phyloP scores from a whole-genome alignment of 2,113 vertebrate genomes.

The Dasyurus viverrinus region DNA sequence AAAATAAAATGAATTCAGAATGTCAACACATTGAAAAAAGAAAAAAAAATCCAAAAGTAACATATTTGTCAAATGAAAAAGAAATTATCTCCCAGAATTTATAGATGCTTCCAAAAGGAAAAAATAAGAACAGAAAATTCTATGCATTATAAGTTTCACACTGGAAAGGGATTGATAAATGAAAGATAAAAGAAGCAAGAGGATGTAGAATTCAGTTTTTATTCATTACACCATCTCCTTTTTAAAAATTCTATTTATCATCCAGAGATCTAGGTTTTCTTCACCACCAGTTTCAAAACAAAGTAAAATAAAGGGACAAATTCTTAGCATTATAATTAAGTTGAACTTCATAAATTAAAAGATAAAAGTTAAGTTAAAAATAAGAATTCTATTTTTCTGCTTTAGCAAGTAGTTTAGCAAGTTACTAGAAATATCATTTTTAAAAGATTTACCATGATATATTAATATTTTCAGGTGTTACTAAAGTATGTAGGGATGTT shows the following conservation, averaged over 20 bases:
- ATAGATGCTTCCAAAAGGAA: background rate
- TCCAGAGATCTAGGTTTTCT: background rate
- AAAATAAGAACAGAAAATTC: background rate
- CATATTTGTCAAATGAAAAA: constrained; percentile 5
- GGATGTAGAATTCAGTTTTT: background rate
- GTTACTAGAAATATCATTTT: background rate
- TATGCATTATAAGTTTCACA: background rate
- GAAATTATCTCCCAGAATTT: background rate
- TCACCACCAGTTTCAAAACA: background rate
- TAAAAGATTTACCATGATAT: background rate
- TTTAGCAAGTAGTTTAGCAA: constrained; percentile 44
- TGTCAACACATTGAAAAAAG: background rate
- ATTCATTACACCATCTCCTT: background rate
- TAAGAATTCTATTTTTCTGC: background rate
- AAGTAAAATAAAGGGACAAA: background rate
- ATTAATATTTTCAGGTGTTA: background rate
- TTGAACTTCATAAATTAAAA: background rate
- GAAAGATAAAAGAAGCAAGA: background rate
- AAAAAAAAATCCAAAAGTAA: constrained; percentile 20
- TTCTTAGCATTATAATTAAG: background rate
- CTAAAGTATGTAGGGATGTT: background rate
- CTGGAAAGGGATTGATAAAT: background rate
- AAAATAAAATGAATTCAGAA: no score
- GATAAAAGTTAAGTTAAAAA: no score
- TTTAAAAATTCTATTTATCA: background rate